Evolutionary conservation across 2,888 invertebrate species (phyloP), one percentile per base, ranked within the genome.

Genomic region (Drosophila sordidula): DNA sequence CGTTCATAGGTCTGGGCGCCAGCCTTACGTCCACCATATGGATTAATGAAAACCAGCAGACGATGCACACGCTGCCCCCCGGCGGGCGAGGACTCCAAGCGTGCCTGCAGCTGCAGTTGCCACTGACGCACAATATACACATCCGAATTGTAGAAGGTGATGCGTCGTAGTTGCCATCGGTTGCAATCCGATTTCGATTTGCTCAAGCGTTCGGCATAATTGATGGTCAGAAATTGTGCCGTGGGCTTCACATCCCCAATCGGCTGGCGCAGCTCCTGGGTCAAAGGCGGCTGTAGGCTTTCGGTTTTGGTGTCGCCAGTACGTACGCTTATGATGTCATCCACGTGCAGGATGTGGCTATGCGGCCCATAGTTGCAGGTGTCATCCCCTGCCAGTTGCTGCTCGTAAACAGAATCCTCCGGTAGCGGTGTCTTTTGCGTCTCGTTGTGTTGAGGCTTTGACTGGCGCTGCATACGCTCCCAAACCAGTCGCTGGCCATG

Each of bases 11-110:
- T 95, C 79, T 95, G 94, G 57, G 95, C 91, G 0, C 95, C 97
- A 80, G 94, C 94, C 84, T 94, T 94, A 82, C 95, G 95, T 0
- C 97, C 97, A 1, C 97, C 97, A 89, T 94, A 96, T 0, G 97
- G 97, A 92, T 97, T 97, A 2, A 97, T 94, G 92, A 97, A 97
- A 14, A 97, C 93, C 52, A 97, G 91, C 42, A 97, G 92, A 49
- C 94, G 94, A 76, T 94, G 94, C 5, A 97, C 96, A 52, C 97
- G 93, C 82, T 75, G 59, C 0, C 75, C 73, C 0, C 75, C 59
- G 6, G 57, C 46, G 4, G 78, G 61, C 14, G 75, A 71, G 18
- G 74, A 50, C 11, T 74, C 64, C 6, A 89, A 34, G 0, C 86
- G 71, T n/a, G 93, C 93, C 58, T 93, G 93, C 41, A 95, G 91